Base-by-base conservation (phyloP, 1,140 invertebrate genomes). In the Drosophila arizonae region DNA sequence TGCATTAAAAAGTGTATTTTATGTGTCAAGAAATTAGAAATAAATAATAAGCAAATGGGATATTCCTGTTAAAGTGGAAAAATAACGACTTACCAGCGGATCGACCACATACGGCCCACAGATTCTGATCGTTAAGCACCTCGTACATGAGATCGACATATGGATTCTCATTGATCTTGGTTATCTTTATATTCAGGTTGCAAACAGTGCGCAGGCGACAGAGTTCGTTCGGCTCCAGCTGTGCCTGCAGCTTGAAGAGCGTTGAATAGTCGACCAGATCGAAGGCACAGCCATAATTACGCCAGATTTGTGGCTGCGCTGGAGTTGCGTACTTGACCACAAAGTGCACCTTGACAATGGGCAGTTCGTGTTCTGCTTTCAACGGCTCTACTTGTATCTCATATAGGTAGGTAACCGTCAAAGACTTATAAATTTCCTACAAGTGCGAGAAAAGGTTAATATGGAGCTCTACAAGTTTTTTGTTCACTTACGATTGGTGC, bases 101-200 rank as follows among this genome's bases (percentile, higher is more conserved):
- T 68, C 96, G 94, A 45, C 97, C 97, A 90, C 96, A 96, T 11
- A 98, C 95, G 4, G 96, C 97, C 97, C 98, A 98, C 93, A 97
- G 95, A 26, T 95, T 96, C 90, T 97, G 96, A 92, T 98, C 97
- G 28, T 96, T 96, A 33, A 97, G 92, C 8, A 98, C 96, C 92
- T 98, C 97, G 91, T 98, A 98, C 96, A 98, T 98, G 0, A 98
- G 93, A 73, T 96, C 95, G 62, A 93, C 56, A 58, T 81, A 91
- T 2, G 90, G 87, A 76, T 91, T 92, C 63, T 90, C 92, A 85
- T 80, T 90, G 62, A 92, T 90, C 90, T 94, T 94, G 63, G 92
- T 93, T 46, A 97, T 95, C 63, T 94, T 95, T 43, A 98, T 92
- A 88, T 96, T 95, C 68, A 98, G 93, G 92, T 96, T 95, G 92